Percentiles rank a stretch among this genome's conserved stretches.
Conservation (phyloP, 2,797 vertebrate species). For the Carcharodon carcharias region DNA sequence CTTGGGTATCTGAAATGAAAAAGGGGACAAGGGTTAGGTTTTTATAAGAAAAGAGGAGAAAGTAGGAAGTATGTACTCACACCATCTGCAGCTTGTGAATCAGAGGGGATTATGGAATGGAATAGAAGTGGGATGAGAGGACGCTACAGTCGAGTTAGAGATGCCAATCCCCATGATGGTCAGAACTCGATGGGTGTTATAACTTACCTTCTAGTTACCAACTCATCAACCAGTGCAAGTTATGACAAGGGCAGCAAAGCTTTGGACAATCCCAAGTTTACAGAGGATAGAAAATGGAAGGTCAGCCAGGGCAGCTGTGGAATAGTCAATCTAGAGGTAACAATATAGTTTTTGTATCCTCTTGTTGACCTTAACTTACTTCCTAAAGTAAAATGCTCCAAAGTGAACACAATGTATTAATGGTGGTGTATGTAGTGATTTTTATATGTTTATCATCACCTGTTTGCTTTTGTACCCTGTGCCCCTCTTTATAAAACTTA, state of each 20-base stretch:
- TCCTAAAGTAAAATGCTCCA: background rate
- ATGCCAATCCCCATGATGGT: background rate
- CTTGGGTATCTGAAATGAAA: background rate
- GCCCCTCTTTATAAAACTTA: background rate
- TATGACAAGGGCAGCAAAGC: background rate
- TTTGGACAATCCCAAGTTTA: background rate
- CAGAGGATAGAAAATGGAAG: background rate
- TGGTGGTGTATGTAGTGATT: background rate
- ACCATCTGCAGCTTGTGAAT: background rate
- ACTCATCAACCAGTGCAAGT: background rate
- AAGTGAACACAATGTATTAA: background rate
- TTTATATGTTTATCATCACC: background rate
- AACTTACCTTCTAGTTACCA: background rate
- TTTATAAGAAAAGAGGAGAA: background rate
- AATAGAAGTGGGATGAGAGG: background rate
- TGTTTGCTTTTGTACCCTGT: background rate
- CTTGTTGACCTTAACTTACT: background rate
- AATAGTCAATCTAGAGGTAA: too few species aligned
- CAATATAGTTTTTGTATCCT: background rate
- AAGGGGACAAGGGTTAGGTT: background rate
- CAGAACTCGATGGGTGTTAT: background rate
- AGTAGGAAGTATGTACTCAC: background rate
- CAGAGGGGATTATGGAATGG: background rate
- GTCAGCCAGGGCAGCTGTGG: too few species aligned
- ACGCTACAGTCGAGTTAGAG: background rate